Evolutionary conservation across 2,888 invertebrate species (phyloP).

Genomic region (Chrysina gloriosa): DNA sequence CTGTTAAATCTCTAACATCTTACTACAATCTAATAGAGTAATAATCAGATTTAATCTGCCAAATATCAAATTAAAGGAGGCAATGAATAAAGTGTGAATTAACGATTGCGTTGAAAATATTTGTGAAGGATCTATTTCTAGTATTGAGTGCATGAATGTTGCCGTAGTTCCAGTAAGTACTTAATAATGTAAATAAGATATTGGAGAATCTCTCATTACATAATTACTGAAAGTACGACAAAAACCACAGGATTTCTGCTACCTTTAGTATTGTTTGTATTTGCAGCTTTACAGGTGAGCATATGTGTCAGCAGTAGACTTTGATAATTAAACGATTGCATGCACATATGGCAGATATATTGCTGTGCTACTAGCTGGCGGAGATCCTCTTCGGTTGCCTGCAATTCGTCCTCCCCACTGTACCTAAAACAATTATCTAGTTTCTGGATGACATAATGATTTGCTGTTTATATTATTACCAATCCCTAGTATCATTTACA

Average conservation of each 20-base stretch:
- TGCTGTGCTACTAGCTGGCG: constrained; percentile 63
- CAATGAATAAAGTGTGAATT: too few species aligned
- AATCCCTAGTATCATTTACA: constrained; percentile 59
- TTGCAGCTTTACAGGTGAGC: constrained; percentile 59
- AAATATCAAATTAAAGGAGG: too few species aligned
- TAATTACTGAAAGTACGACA: too few species aligned
- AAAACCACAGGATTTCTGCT: too few species aligned
- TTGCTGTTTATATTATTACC: constrained; percentile 18
- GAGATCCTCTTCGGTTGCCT: constrained; percentile 65
- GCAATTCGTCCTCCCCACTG: constrained; percentile 62
- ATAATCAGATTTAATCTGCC: too few species aligned
- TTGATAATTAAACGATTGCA: constrained; percentile 62
- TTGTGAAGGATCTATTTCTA: too few species aligned
- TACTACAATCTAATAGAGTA: neutral
- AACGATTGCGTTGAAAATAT: too few species aligned
- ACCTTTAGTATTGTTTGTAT: constrained; percentile 42
- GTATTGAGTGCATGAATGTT: too few species aligned
- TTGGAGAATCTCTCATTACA: too few species aligned
- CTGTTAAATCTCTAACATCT: neutral
- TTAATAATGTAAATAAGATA: too few species aligned
- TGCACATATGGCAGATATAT: constrained; percentile 63
- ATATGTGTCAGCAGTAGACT: constrained; percentile 62
- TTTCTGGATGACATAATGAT: constrained; percentile 15
- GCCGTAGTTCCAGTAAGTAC: too few species aligned
- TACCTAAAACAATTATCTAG: constrained; percentile 54